Conservation (phyloP, 2,797 vertebrate species). For the Semaprochilodus insignis region DNA sequence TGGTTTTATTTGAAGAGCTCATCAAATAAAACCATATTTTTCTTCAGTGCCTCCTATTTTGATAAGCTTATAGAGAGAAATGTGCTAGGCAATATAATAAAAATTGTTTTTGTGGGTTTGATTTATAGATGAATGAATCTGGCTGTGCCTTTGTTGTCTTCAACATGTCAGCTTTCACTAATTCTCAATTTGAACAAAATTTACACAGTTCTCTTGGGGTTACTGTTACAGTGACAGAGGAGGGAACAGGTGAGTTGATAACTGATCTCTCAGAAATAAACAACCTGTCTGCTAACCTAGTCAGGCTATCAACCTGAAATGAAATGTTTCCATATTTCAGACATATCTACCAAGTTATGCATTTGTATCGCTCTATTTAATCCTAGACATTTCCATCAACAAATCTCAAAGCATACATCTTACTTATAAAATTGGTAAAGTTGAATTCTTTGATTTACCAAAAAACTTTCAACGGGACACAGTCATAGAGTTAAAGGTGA, state of each 20-base stretch:
- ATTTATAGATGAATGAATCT: conserved; percentile 25
- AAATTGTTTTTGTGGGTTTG: no score
- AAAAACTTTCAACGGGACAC: background rate
- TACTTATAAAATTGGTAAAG: background rate
- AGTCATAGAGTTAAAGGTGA: background rate
- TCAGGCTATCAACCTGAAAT: no score
- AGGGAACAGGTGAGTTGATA: conserved; percentile 55
- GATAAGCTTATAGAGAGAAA: no score
- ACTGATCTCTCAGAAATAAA: background rate
- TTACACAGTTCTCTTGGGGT: background rate
- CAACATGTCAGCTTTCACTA: background rate
- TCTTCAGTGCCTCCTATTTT: no score
- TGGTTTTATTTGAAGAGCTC: no score
- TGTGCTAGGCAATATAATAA: no score
- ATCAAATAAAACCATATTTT: no score
- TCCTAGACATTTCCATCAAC: conserved; percentile 16
- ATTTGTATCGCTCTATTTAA: background rate
- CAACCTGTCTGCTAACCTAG: no score
- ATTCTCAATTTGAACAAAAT: background rate
- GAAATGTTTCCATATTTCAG: no score
- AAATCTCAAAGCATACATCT: background rate
- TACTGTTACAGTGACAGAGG: conserved; percentile 40
- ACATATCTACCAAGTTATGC: no score
- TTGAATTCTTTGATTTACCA: background rate
- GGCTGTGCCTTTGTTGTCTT: conserved; percentile 46